These are phyloP conservation scores for Drosophila simulans DNA, from an alignment of 1,140 invertebrate genomes.

Conservation along the genomic window DNA sequence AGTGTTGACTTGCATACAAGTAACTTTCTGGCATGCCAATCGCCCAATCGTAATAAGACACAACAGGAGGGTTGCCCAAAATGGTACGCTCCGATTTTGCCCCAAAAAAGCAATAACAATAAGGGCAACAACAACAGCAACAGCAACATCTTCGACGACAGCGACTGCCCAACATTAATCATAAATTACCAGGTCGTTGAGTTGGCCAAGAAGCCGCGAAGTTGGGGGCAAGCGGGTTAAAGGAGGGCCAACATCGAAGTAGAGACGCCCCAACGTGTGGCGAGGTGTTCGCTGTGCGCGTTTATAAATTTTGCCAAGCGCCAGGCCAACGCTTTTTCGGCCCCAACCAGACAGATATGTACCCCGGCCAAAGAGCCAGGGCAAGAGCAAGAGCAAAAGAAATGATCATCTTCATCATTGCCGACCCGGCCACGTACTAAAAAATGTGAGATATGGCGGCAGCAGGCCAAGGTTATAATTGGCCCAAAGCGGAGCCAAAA, in stretches of 20 bases:
- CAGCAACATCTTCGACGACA: conserved; percentile 51
- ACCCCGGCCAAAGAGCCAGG: not conserved
- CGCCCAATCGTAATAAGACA: conserved; percentile 66
- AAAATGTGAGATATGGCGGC: conserved; percentile 81
- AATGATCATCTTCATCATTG: conserved; percentile 80
- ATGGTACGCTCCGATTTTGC: conserved; percentile 67
- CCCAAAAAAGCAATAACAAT: conserved; percentile 24
- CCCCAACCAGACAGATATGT: not conserved
- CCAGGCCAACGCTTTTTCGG: conserved; percentile 46
- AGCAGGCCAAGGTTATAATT: conserved; percentile 83
- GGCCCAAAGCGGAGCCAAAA: conserved; percentile 72
- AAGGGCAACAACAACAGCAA: conserved; percentile 15
- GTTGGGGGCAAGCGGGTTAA: not conserved
- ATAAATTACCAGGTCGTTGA: conserved; percentile 83
- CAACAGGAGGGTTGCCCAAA: conserved; percentile 80
- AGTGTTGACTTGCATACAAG: not conserved
- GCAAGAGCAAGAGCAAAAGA: conserved; percentile 46
- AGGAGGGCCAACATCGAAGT: conserved; percentile 7
- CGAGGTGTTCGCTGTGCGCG: conserved; percentile 78
- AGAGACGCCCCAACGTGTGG: conserved; percentile 78
- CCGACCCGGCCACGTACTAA: conserved; percentile 68
- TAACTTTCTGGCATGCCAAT: conserved; percentile 25
- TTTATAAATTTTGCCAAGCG: conserved; percentile 81
- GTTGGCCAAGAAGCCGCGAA: conserved; percentile 44
- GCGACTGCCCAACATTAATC: conserved; percentile 75